Conservation (phyloP, 2,113 vertebrate species). For the Thermophis baileyi region DNA sequence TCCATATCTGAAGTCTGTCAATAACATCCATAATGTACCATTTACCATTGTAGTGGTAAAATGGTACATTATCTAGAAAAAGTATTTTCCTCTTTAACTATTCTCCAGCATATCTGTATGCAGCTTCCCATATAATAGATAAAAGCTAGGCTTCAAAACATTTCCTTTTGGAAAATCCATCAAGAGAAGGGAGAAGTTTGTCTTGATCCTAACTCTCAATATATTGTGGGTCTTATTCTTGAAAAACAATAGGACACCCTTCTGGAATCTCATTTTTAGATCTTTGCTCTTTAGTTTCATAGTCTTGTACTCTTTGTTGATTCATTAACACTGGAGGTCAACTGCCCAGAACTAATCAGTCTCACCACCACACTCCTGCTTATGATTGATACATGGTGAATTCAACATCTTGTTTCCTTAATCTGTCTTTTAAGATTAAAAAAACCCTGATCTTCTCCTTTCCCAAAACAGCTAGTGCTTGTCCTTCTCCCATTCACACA, state of each 20-base stretch:
- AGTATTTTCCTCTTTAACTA: neutral
- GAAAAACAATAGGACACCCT: neutral
- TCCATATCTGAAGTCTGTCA: neutral
- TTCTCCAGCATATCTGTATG: neutral
- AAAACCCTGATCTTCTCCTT: neutral
- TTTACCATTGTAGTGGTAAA: neutral
- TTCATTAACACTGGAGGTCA: constrained; percentile 3
- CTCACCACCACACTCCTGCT: neutral
- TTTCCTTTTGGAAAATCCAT: neutral
- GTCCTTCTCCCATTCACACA: neutral
- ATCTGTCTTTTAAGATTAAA: neutral
- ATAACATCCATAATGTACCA: too few species aligned
- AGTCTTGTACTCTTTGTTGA: constrained; percentile 6
- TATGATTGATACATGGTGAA: neutral
- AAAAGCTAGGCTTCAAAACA: neutral
- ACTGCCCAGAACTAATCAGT: constrained; percentile 3
- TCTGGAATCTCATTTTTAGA: neutral
- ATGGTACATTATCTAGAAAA: neutral
- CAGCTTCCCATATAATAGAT: neutral
- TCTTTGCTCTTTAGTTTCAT: neutral
- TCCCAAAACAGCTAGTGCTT: neutral
- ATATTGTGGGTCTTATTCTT: neutral
- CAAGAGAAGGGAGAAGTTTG: neutral
- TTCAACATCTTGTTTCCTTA: neutral
- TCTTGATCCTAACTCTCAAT: neutral